A percentile compares a stretch with the other conserved stretches of the same genome.
phyloP scores from a whole-genome alignment of 2,888 invertebrate genomes.

The Platycheirus albimanus region DNA sequence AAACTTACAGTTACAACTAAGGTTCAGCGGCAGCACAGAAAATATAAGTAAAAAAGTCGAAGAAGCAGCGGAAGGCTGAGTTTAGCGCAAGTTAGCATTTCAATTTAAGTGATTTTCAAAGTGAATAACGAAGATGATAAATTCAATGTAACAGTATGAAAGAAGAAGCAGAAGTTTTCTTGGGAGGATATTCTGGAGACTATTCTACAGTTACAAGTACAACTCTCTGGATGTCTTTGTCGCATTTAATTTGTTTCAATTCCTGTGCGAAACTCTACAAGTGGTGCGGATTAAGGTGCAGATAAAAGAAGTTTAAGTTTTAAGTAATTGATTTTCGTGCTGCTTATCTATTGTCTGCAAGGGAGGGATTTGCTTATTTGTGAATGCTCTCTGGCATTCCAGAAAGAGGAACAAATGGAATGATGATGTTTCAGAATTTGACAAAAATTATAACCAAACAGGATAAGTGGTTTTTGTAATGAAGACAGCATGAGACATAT shows the following conservation, averaged over 20 bases:
- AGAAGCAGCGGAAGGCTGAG: conserved; percentile 41
- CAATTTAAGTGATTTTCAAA: conserved; percentile 69
- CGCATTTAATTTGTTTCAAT: conserved; percentile 46
- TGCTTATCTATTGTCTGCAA: neutral
- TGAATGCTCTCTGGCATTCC: too few relatives aligned
- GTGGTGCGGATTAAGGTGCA: conserved; percentile 57
- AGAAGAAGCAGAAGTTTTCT: conserved; percentile 28
- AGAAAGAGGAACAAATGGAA: too few relatives aligned
- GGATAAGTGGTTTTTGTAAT: too few relatives aligned
- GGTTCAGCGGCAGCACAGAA: conserved; percentile 9
- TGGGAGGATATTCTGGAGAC: neutral
- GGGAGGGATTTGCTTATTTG: neutral
- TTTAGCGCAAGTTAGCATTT: conserved; percentile 57
- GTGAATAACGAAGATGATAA: conserved; percentile 71
- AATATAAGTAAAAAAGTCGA: neutral
- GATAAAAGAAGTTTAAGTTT: conserved; percentile 45
- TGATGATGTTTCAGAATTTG: too few relatives aligned
- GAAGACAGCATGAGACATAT: too few relatives aligned
- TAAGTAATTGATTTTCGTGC: conserved; percentile 57
- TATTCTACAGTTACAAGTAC: neutral
- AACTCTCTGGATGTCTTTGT: conserved; percentile 9
- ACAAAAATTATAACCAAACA: too few relatives aligned
- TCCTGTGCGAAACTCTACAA: conserved; percentile 52
- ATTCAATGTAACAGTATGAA: conserved; percentile 55
- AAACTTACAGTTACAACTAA: too few relatives aligned